phyloP scores from a whole-genome alignment of 1,140 invertebrate species.

The Adelges cooleyi region DNA sequence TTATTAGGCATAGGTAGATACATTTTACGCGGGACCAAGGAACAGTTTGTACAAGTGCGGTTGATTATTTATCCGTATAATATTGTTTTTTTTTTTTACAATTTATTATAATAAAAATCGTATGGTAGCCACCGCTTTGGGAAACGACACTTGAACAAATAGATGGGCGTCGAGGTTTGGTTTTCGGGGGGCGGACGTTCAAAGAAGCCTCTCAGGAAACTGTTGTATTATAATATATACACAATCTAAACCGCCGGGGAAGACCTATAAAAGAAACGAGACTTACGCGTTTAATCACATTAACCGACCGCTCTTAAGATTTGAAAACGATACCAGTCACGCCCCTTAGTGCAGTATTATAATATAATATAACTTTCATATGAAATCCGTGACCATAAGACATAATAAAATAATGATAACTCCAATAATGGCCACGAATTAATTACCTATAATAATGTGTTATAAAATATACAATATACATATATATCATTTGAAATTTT shows the following conservation, averaged over 20 bases:
- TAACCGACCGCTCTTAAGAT: background rate
- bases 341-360: background rate
- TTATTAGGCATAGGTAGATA: too few relatives aligned
- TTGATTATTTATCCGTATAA: background rate
- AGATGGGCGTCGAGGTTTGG: background rate
- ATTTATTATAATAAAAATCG: too few relatives aligned
- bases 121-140: background rate
- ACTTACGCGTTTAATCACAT: slow-evolving; percentile 11
- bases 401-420: too few relatives aligned
- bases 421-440: too few relatives aligned
- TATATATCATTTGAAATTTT: background rate
- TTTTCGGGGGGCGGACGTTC: background rate
- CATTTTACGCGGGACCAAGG: too few relatives aligned
- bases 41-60: background rate
- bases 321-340: slow-evolving; percentile 21
- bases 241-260: background rate
- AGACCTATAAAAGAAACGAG: slow-evolving; percentile 15
- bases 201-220: slow-evolving; percentile 19
- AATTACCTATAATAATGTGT: too few relatives aligned
- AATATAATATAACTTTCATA: too few relatives aligned
- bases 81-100: too few relatives aligned
- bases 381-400: too few relatives aligned
- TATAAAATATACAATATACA: too few relatives aligned
- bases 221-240: too few relatives aligned
- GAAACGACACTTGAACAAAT: slow-evolving; percentile 5